These are phyloP conservation scores for Blomia tropicalis DNA, from an alignment of 2,888 invertebrate species.

Conservation along the genomic window DNA sequence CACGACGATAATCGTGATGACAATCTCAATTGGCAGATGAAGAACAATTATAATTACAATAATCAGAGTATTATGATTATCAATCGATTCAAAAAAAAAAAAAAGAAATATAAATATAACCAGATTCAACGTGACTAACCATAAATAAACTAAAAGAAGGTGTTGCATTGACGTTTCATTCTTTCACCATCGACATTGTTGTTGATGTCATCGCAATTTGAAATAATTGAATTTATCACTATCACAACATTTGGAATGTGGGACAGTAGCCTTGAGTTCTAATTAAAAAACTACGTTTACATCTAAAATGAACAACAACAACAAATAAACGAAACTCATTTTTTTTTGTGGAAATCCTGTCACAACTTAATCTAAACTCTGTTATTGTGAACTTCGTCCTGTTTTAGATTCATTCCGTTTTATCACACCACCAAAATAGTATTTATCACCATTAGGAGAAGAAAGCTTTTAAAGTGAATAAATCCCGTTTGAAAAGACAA, in stretches of 20 bases:
- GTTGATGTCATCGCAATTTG: neutral
- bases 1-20: no score
- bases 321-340: no score
- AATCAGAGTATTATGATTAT: neutral
- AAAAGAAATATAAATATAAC: neutral
- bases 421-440: no score
- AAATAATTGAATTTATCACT: neutral
- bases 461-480: no score
- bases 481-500: no score
- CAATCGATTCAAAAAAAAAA: neutral
- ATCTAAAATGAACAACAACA: neutral
- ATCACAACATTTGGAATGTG: neutral
- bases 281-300: no score
- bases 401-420: no score
- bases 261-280: neutral
- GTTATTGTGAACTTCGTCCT: no score
- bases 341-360: no score
- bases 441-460: no score
- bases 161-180: neutral
- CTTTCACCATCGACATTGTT: neutral
- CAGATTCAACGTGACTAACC: neutral
- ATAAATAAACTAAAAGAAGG: neutral
- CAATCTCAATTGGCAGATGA: no score
- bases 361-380: no score
- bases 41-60: neutral